Conservation (phyloP, 35 echinoderm and acorn worm genomes). For the Holothuria glaberrima region DNA sequence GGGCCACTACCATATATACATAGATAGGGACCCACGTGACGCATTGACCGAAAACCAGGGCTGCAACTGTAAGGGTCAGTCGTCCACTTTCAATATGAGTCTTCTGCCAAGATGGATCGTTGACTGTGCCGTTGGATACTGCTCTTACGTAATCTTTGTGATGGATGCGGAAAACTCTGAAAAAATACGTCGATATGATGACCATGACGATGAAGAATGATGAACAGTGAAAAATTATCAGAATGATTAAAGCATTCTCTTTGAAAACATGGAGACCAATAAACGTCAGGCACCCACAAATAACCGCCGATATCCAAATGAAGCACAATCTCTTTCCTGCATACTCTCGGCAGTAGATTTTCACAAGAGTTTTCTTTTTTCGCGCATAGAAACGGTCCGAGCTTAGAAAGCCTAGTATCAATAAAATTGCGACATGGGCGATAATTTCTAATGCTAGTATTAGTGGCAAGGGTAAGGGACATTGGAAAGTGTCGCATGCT, state of each 20-base stretch:
- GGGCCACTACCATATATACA: neutral
- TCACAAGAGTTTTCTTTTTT: slow-evolving; percentile 40
- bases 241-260: neutral
- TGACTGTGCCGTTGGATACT: neutral
- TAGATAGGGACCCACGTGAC: slow-evolving; percentile 4
- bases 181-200: neutral
- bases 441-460: neutral
- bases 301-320: neutral
- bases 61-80: slow-evolving; percentile 21
- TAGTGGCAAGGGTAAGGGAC: neutral
- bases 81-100: neutral
- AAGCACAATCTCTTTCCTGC: neutral
- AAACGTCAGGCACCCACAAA: neutral
- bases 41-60: slow-evolving; percentile 15
- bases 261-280: neutral
- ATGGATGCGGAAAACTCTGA: slow-evolving; percentile 3
- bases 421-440: neutral
- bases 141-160: neutral
- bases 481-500: neutral
- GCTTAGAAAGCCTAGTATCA: neutral
- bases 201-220: neutral
- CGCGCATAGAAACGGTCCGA: slow-evolving; percentile 1
- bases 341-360: slow-evolving; percentile 8
- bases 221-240: neutral
- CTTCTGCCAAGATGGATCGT: slow-evolving; percentile 27